Percentiles rank a stretch among this genome's conserved stretches.
These are phyloP conservation scores for Sorex araneus DNA, from an alignment of 2,113 vertebrate genomes.

Conservation along the genomic window DNA sequence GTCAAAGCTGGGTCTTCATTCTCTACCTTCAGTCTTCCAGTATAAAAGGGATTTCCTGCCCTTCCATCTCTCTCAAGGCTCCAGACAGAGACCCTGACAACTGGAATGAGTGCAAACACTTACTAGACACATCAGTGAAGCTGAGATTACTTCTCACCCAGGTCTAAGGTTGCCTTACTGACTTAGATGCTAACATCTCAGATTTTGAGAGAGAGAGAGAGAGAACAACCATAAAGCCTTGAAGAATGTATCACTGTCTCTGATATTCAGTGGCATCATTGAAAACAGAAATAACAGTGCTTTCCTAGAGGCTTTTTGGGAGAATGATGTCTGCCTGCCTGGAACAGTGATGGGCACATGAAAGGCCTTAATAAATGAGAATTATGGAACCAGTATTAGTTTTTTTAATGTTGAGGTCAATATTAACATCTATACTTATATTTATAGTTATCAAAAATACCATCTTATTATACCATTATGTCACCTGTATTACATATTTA, in stretches of 20 bases:
- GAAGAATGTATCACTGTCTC: conserved; percentile 7
- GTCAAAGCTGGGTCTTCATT: neutral
- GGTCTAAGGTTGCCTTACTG: neutral
- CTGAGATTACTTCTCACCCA: neutral
- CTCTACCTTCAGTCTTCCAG: neutral
- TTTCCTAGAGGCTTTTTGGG: neutral
- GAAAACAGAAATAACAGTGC: neutral
- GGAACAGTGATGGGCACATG: neutral
- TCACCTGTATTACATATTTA: neutral
- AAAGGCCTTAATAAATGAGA: neutral
- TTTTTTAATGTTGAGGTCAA: conserved; percentile 19
- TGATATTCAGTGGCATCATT: neutral
- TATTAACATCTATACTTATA: conserved; percentile 1
- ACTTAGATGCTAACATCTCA: conserved; percentile 24
- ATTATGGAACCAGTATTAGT: neutral
- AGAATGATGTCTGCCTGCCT: neutral
- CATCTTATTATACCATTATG: neutral
- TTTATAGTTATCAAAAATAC: conserved; percentile 12
- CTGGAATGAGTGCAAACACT: neutral
- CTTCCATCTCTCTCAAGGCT: neutral
- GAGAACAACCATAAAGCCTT: neutral
- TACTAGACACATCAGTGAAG: neutral
- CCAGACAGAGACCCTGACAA: neutral
- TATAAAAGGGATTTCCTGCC: neutral
- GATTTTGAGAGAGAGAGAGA: neutral